These are phyloP conservation scores for Caenorhabditis sinica DNA, from an alignment of 2,888 invertebrate species.

Conservation along the genomic window DNA sequence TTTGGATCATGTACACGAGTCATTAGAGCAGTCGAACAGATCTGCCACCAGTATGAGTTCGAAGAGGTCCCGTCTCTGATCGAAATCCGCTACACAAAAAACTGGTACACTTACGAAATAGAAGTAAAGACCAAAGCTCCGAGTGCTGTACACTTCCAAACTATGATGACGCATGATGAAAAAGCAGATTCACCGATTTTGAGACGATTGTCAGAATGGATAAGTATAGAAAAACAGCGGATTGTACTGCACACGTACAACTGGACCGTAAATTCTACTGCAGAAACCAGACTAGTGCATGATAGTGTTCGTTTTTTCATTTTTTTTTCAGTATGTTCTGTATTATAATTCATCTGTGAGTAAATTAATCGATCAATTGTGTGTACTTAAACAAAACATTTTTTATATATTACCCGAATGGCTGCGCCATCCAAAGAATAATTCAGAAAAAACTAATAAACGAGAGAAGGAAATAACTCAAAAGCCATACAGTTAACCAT, in stretches of 20 bases:
- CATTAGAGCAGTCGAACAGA: neutral
- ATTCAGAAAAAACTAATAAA: too few species aligned
- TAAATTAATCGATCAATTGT: too few species aligned
- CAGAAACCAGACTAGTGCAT: neutral
- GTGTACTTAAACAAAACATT: too few species aligned
- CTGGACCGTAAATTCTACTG: neutral
- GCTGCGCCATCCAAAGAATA: too few species aligned
- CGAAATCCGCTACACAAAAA: neutral
- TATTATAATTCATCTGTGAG: too few species aligned
- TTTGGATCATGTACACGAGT: constrained; percentile 5
- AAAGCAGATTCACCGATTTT: neutral
- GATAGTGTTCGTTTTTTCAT: too few species aligned
- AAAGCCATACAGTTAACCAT: too few species aligned
- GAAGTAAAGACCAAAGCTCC: neutral
- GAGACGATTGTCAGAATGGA: constrained; percentile 9
- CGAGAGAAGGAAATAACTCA: too few species aligned
- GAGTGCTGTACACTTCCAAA: neutral
- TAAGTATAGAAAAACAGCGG: neutral
- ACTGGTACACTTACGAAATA: neutral
- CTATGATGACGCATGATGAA: neutral
- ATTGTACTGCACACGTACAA: neutral
- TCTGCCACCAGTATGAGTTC: neutral
- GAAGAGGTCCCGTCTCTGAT: neutral
- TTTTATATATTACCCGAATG: too few species aligned
- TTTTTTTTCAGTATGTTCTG: too few species aligned